Evolutionary conservation across 92 coral and sea anemone species (phyloP), one percentile per base, ranked within the genome.

Genomic region (Paramuricea clavata): DNA sequence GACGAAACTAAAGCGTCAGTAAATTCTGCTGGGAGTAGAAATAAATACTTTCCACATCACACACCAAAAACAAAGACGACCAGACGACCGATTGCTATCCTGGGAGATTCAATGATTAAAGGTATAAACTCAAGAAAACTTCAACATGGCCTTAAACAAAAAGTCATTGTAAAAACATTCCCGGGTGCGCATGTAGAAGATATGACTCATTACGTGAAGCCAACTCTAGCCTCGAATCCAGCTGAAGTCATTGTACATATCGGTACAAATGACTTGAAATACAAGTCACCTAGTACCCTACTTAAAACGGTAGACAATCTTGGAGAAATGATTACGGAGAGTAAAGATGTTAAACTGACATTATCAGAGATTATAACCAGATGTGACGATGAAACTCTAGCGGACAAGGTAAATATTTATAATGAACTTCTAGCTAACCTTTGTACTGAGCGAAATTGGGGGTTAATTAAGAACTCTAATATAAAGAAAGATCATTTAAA

Each of bases 361-460:
- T 35, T 74, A 74, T 74, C 79, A 35, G 79, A 74, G 33, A 56
- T 41, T 42, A 41, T 74, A 74, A 56, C 42, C 54, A 74, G 79
- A 74, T 33, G 54, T 21, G 79, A 74, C 54, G 52, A 74, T 28
- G 28, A 49, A 27, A 41, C 27, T 27, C 27, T 74, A 56, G 54
- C 57, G 33, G 79, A 74, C 21, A 74, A 74, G 79, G 79, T 74
- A 28, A 36, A 41, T 56, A 5, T 74, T 28, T 74, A 74, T 74
- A 41, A 74, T 35, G 57, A 74, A 39, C 47, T 26, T 41, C 17
- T 74, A 74, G 79, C 47, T 26, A n/a, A n/a, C n/a, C n/a, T n/a
- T n/a, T n/a, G n/a, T n/a, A n/a, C n/a, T n/a, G n/a, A n/a, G n/a
- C n/a, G n/a, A n/a, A n/a, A n/a, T n/a, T 72, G 50, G 78, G 54